Base-by-base conservation (phyloP, 2,113 vertebrate species). In the Galeopterus variegatus region DNA sequence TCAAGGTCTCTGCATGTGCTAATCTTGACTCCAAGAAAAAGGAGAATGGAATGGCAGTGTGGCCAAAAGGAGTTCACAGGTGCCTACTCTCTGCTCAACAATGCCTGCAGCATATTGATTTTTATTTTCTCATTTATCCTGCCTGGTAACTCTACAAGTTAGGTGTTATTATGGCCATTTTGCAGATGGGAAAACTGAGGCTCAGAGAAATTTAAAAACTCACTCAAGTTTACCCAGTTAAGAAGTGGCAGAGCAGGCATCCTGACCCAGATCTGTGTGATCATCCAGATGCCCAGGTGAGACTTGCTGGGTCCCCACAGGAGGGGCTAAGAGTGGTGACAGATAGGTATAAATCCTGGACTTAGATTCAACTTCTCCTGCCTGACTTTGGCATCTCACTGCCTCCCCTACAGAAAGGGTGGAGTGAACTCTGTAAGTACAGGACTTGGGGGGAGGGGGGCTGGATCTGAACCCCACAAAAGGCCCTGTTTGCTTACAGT, bases 401-500 rank as follows among this genome's bases (percentile, higher is more conserved):
- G 33, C 50, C 23, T 56, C 26, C 28, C 10, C 54, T 58, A 14
- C 17, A 19, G 82, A 88, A 88, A 83, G 75, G 75, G 48, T n/a
- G 26, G 48, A 10, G 41, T 19, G 8, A 58, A 45, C 31, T 84
- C 58, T 33, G 17, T 24, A 28, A 67, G 62, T 2, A 11, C 75
- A 24, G 56, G 82, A 41, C 69, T n/a, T 50, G 19, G 21, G 23
- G 76, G 8, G 73, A 31, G 70, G 45, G 48, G 58, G 41, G 41
- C 41, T 41, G 41, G 36, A 4, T 62, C 54, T 9, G 60, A 75
- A 21, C 69, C 45, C 70, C 56, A 45, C 64, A 60, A 91, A 48
- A 77, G 87, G 88, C 41, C 54, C 56, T 56, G 81, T 94, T 92
- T 93, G 92, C 96, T 92, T 50, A 60, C 4, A 33, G 94, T 82